Evolutionary conservation across 1,140 invertebrate genomes (phyloP), one percentile per base, ranked within the genome.

Genomic region (Drosophila burlai): DNA sequence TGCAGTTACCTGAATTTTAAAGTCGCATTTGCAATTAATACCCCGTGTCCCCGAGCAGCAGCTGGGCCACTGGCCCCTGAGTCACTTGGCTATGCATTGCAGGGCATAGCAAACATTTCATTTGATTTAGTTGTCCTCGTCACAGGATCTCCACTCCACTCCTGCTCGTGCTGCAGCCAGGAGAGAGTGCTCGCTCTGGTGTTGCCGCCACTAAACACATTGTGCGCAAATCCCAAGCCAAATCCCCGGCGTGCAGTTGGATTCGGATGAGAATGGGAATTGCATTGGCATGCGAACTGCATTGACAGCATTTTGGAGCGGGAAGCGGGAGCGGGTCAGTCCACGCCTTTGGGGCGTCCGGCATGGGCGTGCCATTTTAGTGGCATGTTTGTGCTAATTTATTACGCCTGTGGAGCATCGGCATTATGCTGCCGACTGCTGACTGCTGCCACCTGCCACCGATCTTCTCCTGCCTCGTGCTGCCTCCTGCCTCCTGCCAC

Each of bases 361-460:
- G 45, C 47, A 54, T 68, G 85, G 81, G 83, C 81, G 81, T 84
- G 85, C 57, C 81, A 90, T 90, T 87, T 84, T 86, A 90, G 81
- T 89, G 81, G 85, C 83, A 84, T 87, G 83, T 87, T 87, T 90
- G 81, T 87, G 84, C 83, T 90, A 87, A 87, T 87, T 90, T 87
- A 87, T 87, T 87, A 75, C 83, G 83, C 83, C 83, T 84, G 80
- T 67, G 83, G 87, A 87, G 80, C 67, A n/a, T n/a, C n/a, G n/a
- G n/a, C n/a, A 80, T 86, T 86, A 82, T 86, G 83, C 57, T 36
- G 26, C 21, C 18, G 40, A 15, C 50, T 61, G 59, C 29, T 54
- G 59, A 26, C 55, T 58, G 55, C 55, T n/a, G 54, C 38, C 54
- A 57, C 54, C 54, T 57, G 54, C 54, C 54, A 57, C 54, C 54